Percentiles rank a stretch among this genome's conserved stretches.
These are phyloP conservation scores for Furcula furcula DNA, from an alignment of 2,888 invertebrate species.

Conservation along the genomic window DNA sequence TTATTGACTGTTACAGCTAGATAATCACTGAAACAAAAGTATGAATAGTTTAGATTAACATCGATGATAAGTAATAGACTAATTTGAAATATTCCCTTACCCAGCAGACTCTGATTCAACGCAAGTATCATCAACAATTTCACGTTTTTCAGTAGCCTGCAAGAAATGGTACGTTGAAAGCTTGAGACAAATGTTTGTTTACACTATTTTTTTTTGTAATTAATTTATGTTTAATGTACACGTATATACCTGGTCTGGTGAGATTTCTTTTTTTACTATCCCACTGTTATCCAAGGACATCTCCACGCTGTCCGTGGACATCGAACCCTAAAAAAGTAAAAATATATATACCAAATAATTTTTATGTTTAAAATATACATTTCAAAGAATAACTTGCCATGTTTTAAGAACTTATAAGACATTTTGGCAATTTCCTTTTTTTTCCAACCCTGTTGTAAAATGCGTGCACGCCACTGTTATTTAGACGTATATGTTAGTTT, in stretches of 20 bases:
- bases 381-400: too few relatives aligned
- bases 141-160: constrained; percentile 41
- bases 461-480: too few relatives aligned
- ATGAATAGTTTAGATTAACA: not conserved
- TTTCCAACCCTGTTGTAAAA: too few relatives aligned
- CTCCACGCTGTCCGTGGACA: constrained; percentile 67
- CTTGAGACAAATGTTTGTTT: too few relatives aligned
- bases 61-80: constrained; percentile 2
- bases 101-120: constrained; percentile 67
- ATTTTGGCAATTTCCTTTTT: too few relatives aligned
- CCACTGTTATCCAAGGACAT: constrained; percentile 53
- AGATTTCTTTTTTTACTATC: constrained; percentile 38
- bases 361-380: too few relatives aligned
- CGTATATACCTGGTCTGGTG: constrained; percentile 31
- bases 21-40: constrained; percentile 51
- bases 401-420: too few relatives aligned
- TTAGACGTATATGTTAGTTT: too few relatives aligned
- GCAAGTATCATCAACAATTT: constrained; percentile 56
- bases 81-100: constrained; percentile 35
- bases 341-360: too few relatives aligned
- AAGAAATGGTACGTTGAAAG: too few relatives aligned
- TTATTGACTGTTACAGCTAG: constrained; percentile 60
- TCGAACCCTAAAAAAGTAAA: constrained; percentile 56
- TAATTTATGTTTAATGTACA: not conserved
- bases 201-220: too few relatives aligned